Base-by-base conservation (phyloP, 2,113 vertebrate genomes). In the Helogale parvula region DNA sequence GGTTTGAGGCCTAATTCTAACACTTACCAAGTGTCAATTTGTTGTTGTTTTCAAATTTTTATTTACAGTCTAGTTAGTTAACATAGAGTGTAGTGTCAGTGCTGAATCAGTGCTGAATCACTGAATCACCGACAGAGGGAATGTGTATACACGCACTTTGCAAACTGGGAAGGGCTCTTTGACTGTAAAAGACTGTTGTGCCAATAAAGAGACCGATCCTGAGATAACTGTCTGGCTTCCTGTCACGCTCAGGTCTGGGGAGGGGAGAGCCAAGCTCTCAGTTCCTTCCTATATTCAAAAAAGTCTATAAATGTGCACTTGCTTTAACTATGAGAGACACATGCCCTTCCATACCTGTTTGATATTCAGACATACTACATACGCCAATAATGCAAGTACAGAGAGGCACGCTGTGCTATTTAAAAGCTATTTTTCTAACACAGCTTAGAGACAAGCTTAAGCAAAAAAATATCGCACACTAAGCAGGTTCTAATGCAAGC, bases 381-480 rank as follows among this genome's bases (percentile, higher is more conserved):
- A 27, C 5, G 38, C 50, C 86, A 50, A 31, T 57, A 79, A 25
- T 15, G 84, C 81, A 96, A 72, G 0, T 69, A 50, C 6, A n/a
- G n/a, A 25, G 52, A 88, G 88, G 50, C 0, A 54, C 5, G 21
- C 7, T 0, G 19, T 52, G 85, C 77, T 19, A 88, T 91, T 96
- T 97, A 45, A 86, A 69, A 81, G 33, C 33, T 14, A 0, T 74
- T 77, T 7, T 23, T 90, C 52, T 33, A 63, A 97, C 95, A 95
- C 16, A 7, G 0, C 54, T 23, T 3, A 14, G 82, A 86, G 74
- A 74, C 19, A 57, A 85, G 38, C 85, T 90, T 86, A 50, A 41
- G 15, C 33, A 54, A 52, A 54, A 45, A 71, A 60, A 19, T 15
- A 17, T 3, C 33, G 45, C 15, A 76, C 23, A 0, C 45, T 0